Conservation (phyloP, 2,888 invertebrate genomes). For the Scaptodrosophila latifasciaeformis region DNA sequence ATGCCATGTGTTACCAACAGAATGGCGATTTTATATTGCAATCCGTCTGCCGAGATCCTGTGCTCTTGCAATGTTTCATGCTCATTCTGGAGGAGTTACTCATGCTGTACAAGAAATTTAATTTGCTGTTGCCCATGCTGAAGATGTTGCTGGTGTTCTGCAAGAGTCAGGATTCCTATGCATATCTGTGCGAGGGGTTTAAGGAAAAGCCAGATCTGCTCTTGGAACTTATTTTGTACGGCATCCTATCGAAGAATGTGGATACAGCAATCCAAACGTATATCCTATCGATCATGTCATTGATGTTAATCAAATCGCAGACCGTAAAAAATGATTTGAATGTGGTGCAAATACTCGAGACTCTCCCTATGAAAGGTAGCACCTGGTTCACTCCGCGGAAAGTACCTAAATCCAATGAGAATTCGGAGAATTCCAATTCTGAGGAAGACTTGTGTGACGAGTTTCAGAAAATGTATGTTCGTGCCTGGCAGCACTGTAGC, state of each 20-base stretch:
- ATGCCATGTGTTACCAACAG: slow-evolving; percentile 52
- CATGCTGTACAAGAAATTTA: background rate
- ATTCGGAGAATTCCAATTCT: background rate
- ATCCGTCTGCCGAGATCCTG: slow-evolving; percentile 65
- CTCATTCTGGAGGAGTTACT: slow-evolving; percentile 33
- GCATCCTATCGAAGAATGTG: slow-evolving; percentile 33
- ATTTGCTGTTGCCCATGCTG: slow-evolving; percentile 31
- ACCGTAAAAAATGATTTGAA: background rate
- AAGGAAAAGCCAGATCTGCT: slow-evolving; percentile 31
- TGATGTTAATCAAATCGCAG: slow-evolving; percentile 53
- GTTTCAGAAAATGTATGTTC: too few species aligned
- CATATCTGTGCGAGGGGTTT: slow-evolving; percentile 53
- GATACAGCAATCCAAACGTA: slow-evolving; percentile 47
- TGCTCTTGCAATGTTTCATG: slow-evolving; percentile 42
- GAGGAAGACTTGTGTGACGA: too few species aligned
- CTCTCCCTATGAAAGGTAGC: too few species aligned
- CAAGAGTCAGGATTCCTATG: slow-evolving; percentile 54
- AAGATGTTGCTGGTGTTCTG: slow-evolving; percentile 61
- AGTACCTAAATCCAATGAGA: too few species aligned
- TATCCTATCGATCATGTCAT: slow-evolving; percentile 42
- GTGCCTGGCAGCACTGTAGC: too few species aligned
- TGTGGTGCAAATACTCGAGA: slow-evolving; percentile 31
- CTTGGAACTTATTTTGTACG: slow-evolving; percentile 46
- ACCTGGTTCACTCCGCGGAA: too few species aligned
- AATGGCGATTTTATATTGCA: slow-evolving; percentile 60